Percentiles rank a stretch among this genome's conserved stretches.
Conservation (phyloP, 2,888 invertebrate species). For the Teleiodes luculella region DNA sequence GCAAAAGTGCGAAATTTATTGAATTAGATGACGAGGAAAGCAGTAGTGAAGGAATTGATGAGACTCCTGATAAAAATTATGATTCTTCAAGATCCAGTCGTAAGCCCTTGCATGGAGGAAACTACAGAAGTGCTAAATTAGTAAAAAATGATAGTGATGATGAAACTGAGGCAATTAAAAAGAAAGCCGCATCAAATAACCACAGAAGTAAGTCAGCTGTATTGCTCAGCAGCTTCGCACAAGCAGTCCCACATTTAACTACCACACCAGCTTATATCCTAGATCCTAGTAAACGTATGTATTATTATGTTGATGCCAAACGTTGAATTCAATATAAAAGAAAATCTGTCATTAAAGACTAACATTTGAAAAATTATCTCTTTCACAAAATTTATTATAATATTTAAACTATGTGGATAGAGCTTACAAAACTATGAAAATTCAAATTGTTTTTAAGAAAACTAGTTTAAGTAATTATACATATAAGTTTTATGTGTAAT, state of each 20-base stretch:
- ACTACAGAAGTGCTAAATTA: conserved; percentile 60
- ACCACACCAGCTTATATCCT: conserved; percentile 62
- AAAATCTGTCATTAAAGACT: neutral
- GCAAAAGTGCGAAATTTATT: conserved; percentile 47
- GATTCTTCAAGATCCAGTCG: conserved; percentile 34
- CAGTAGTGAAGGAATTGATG: conserved; percentile 35
- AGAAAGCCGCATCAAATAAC: conserved; percentile 30
- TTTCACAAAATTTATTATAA: too few species aligned
- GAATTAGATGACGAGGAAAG: conserved; percentile 49
- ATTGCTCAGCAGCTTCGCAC: conserved; percentile 60
- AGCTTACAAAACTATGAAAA: too few species aligned
- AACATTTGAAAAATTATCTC: conserved; percentile 1
- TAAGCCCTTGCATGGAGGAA: conserved; percentile 63
- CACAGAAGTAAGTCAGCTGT: conserved; percentile 46
- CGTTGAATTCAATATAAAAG: neutral
- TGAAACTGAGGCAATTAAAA: conserved; percentile 27
- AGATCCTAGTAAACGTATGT: conserved; percentile 74
- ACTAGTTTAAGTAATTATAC: too few species aligned
- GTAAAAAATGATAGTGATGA: conserved; percentile 31
- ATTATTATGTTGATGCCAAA: conserved; percentile 64
- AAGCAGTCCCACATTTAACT: conserved; percentile 58
- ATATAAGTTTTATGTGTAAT: too few species aligned
- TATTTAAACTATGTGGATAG: too few species aligned
- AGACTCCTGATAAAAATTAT: conserved; percentile 40
- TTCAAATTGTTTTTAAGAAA: too few species aligned